Percentiles rank a stretch among this genome's conserved stretches.
Conservation (phyloP, 2,888 invertebrate genomes). For the Drosophila koepferae region DNA sequence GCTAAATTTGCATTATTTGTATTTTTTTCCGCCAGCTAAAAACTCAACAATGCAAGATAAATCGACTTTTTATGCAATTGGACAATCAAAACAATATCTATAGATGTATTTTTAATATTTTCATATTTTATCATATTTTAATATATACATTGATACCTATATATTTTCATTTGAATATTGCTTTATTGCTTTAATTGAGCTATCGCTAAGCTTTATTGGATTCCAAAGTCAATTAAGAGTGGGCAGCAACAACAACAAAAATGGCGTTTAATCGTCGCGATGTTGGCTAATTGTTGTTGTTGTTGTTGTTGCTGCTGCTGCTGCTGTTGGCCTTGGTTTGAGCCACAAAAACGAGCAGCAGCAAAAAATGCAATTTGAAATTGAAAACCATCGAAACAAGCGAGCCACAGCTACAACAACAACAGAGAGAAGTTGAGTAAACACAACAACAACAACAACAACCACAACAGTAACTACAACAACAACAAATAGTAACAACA, state of each 20-base stretch:
- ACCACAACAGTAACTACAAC: neutral
- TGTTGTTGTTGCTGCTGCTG: too few relatives aligned
- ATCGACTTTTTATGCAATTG: too few relatives aligned
- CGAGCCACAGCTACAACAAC: slow-evolving; percentile 1
- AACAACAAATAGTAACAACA: neutral
- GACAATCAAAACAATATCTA: too few relatives aligned
- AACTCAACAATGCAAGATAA: too few relatives aligned
- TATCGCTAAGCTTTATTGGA: slow-evolving; percentile 1
- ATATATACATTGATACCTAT: too few relatives aligned
- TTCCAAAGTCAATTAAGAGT: slow-evolving; percentile 4
- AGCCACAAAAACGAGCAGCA: slow-evolving; percentile 14
- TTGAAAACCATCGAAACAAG: slow-evolving; percentile 9
- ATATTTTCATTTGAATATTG: too few relatives aligned
- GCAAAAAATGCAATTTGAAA: slow-evolving; percentile 26
- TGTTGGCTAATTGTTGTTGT: slow-evolving; percentile 9
- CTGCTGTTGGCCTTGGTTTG: neutral
- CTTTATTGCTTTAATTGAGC: slow-evolving; percentile 12
- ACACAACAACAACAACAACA: neutral
- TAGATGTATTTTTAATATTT: too few relatives aligned
- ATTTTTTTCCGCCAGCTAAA: too few relatives aligned
- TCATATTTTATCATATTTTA: too few relatives aligned
- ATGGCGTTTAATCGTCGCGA: neutral
- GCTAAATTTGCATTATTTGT: too few relatives aligned
- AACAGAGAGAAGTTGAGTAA: neutral
- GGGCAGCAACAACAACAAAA: neutral